phyloP scores from a whole-genome alignment of 1,140 invertebrate genomes.

The Drosophila aff. region DNA sequence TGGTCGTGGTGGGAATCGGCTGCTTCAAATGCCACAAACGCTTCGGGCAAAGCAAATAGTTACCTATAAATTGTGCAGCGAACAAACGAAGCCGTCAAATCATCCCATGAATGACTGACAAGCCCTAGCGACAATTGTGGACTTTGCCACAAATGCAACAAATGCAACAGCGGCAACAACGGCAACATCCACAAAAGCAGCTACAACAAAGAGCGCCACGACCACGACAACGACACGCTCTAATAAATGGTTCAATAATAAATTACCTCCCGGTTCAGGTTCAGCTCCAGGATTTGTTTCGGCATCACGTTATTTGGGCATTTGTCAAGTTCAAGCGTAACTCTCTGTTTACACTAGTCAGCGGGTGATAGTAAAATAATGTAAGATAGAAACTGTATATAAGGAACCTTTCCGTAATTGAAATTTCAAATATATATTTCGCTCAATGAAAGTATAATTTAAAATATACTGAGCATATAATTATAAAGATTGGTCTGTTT shows the following conservation, averaged over 20 bases:
- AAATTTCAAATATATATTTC: neutral
- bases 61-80: constrained; percentile 63
- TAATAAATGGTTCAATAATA: constrained; percentile 82
- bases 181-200: constrained; percentile 1
- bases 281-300: constrained; percentile 59
- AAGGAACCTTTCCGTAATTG: accelerated
- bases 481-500: no score
- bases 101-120: constrained; percentile 68
- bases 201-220: constrained; percentile 34
- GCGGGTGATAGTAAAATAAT: neutral
- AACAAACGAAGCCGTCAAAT: constrained; percentile 67
- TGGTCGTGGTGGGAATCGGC: constrained; percentile 68
- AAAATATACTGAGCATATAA: neutral
- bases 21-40: constrained; percentile 69
- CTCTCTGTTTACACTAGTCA: constrained; percentile 54
- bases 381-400: no score
- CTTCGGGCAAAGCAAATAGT: constrained; percentile 67
- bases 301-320: constrained; percentile 79
- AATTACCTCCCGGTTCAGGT: constrained; percentile 60
- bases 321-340: constrained; percentile 83
- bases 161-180: constrained; percentile 8
- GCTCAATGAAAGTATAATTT: neutral
- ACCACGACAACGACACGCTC: constrained; percentile 65
- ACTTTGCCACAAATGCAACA: constrained; percentile 38
- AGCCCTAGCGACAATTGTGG: constrained; percentile 70